A percentile compares a stretch with the other conserved stretches of the same genome.
Evolutionary conservation across 2,113 vertebrate genomes (phyloP).

Genomic region (Onychostruthus taczanowskii): DNA sequence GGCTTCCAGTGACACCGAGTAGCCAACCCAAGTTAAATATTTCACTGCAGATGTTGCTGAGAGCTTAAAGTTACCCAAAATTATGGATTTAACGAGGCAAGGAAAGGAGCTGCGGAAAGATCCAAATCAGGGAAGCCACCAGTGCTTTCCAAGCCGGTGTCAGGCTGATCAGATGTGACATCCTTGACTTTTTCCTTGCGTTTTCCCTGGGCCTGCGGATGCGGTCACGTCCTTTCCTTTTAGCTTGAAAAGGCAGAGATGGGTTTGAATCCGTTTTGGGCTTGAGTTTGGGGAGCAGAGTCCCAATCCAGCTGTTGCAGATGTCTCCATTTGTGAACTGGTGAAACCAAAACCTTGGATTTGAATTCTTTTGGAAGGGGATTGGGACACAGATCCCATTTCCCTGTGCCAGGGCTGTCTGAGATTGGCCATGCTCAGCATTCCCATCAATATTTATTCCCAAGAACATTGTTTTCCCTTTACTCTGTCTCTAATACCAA

Average conservation of each 20-base stretch:
- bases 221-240: neutral
- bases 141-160: neutral
- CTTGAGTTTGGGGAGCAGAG: neutral
- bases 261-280: neutral
- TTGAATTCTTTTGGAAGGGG: neutral
- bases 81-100: neutral
- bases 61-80: constrained; percentile 35
- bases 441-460: neutral
- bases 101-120: constrained; percentile 13
- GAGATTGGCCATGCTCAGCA: neutral
- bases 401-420: neutral
- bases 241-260: neutral
- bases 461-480: neutral
- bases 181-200: neutral
- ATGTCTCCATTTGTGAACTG: neutral
- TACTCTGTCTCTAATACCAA: neutral
- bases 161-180: constrained; percentile 52
- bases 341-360: neutral
- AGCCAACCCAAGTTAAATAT: constrained; percentile 52
- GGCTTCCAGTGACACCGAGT: constrained; percentile 1
- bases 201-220: neutral
- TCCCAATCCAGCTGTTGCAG: neutral
- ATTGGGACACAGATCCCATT: neutral
- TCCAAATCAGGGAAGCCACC: constrained; percentile 22
- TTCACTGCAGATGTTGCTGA: constrained; percentile 52